Percentiles rank a stretch among this genome's conserved stretches.
These are phyloP conservation scores for Coecobrya sp. DNA, from an alignment of 2,888 invertebrate species.

Conservation along the genomic window DNA sequence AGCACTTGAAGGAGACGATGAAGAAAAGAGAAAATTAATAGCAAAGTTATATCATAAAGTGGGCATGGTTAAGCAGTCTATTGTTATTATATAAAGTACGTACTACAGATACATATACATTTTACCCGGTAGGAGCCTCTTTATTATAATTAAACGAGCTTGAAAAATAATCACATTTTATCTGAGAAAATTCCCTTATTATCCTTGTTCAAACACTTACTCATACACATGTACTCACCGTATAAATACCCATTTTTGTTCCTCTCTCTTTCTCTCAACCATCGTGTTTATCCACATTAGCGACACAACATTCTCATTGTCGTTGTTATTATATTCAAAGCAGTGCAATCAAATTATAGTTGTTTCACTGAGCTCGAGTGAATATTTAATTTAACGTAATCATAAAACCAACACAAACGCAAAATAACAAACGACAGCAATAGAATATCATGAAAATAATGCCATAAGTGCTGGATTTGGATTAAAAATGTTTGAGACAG, in stretches of 20 bases:
- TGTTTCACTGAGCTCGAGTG: background rate
- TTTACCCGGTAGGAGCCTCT: constrained; percentile 42
- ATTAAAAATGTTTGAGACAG: background rate
- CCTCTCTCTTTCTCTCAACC: background rate
- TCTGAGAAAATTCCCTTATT: constrained; percentile 65
- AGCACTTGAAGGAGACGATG: constrained; percentile 46
- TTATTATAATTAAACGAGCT: constrained; percentile 59
- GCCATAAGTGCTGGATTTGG: constrained; percentile 14
- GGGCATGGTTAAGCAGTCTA: background rate
- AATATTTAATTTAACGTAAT: background rate
- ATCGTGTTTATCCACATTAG: constrained; percentile 31
- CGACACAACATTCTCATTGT: constrained; percentile 49
- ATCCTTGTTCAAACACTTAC: constrained; percentile 63
- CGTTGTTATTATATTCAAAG: constrained; percentile 51
- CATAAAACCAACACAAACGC: background rate
- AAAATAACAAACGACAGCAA: background rate
- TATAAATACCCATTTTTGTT: background rate
- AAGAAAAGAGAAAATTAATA: constrained; percentile 1
- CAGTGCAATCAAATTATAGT: constrained; percentile 33
- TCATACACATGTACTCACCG: background rate
- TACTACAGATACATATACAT: background rate
- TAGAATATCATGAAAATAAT: background rate
- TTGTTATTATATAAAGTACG: background rate
- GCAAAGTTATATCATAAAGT: constrained; percentile 44
- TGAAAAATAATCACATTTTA: constrained; percentile 70